Base-by-base conservation (phyloP, 2,888 invertebrate species). In the Eupithecia subumbrata region DNA sequence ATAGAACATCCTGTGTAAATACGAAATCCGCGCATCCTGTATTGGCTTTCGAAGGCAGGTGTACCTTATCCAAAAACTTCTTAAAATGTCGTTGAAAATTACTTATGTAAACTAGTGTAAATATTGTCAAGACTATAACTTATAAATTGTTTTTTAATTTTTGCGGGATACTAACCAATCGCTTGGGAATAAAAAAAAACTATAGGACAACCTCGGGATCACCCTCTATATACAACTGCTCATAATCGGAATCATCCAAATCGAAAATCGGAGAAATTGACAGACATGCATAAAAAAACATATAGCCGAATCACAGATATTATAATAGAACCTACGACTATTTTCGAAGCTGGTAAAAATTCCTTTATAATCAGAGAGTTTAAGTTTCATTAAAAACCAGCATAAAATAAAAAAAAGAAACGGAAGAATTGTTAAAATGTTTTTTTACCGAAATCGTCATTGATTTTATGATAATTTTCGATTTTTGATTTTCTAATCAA, bases 1-100 rank as follows among this genome's bases (percentile, higher is more conserved):
- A 81, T 84, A 84, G 85, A 86, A 85, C 90, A 90, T 90, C 90
- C 90, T 91, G 91, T 89, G 85, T 87, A 85, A 88, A 89, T 86
- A 87, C 85, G 82, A 85, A 89, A 90, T 91, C 87, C 85, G 90
- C 89, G 88, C 89, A 89, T 90, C 91, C 91, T 91, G 90, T 86
- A 86, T 88, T 81, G 52, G 7, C 56, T 71, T 73, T 72, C 48
- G 48, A 25, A 60, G 22, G 73, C 78, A 78, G 76, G 78, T 78
- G 76, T 30, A 8, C 18, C 34, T 12, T 68, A 67, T 48, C 37
- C 2, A 52, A 71, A 63, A 45, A 25, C 25, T 67, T 37, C 12
- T n/a, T n/a, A n/a, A 67, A 67, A 40, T 37, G 5, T 18, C 40
- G n/a, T 37, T 34, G 11, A 64, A 34, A 37, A 18, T 37, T 4